Conservation (phyloP, 2,797 vertebrate genomes). For the Phylloscopus collybita region DNA sequence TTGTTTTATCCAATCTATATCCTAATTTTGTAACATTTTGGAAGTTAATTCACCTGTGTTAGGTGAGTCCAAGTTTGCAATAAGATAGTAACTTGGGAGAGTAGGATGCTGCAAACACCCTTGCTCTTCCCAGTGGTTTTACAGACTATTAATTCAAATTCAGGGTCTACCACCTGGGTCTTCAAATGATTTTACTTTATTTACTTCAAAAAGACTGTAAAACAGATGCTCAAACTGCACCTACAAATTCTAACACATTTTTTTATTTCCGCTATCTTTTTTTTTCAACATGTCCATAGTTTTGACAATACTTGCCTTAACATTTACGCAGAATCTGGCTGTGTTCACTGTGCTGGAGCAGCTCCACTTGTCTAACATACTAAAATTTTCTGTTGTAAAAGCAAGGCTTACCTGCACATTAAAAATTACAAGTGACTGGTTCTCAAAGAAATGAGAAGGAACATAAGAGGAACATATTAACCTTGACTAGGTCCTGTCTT, state of each 20-base stretch:
- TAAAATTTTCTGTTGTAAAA: neutral
- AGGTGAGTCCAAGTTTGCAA: neutral
- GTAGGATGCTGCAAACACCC: neutral
- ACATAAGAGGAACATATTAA: neutral
- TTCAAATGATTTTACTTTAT: neutral
- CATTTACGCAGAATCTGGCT: neutral
- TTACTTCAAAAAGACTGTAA: neutral
- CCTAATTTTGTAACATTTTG: neutral
- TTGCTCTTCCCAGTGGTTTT: neutral
- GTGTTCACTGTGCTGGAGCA: neutral
- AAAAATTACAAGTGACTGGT: neutral
- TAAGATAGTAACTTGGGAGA: neutral
- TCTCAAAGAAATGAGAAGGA: neutral
- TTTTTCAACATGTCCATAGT: neutral
- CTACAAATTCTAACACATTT: neutral
- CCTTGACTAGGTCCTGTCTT: neutral
- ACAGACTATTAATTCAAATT: neutral
- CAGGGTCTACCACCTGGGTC: neutral
- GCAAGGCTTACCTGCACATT: neutral
- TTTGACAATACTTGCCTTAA: neutral
- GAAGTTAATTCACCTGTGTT: neutral
- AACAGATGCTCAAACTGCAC: neutral
- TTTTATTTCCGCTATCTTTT: neutral
- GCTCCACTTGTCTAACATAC: neutral
- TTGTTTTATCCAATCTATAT: neutral